Conservation (phyloP, 2,113 vertebrate species). For the zebrafish (Danio rerio) region GRCz12tu NC_133191.1:32568001-32568500, state of each 20-base stretch:
- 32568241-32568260: not conserved
- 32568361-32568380: no score
- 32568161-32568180: not conserved
- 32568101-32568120: not conserved
- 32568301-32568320: no score
- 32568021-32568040: not conserved
- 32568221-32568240: not conserved
- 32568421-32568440: no score
- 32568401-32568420: no score
- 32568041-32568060: not conserved
- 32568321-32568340: no score
- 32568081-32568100: not conserved
- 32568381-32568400: no score
- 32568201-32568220: not conserved
- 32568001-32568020: constrained; percentile 18
- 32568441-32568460: no score
- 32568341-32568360: no score
- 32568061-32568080: constrained; percentile 1
- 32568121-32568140: not conserved
- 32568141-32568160: not conserved
- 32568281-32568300: no score
- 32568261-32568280: no score
- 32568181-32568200: not conserved
- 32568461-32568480: no score
- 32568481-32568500: no score